Evolutionary conservation across 2,113 vertebrate genomes (phyloP), one percentile per base, ranked within the genome.

Genomic region (Theristicus caerulescens): DNA sequence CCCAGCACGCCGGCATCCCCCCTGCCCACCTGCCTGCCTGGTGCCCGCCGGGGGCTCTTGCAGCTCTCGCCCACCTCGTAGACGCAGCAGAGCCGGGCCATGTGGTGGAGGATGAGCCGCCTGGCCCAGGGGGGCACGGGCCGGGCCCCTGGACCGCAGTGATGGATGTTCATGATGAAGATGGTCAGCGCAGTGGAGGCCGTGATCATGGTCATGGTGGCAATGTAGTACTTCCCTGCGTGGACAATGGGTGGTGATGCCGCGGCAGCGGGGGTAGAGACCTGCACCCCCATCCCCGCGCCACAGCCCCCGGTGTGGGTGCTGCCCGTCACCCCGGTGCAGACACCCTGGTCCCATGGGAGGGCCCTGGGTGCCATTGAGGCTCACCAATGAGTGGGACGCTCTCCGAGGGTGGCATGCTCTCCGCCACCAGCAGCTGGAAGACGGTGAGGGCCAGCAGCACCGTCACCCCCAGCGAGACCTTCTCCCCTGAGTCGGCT

Each of bases 141-240:
- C 31, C 98, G 98, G 11, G 98, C 99, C 19, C 98, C 98, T 0
- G 99, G 99, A 10, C 99, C 99, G 10, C 99, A 99, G 97, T 99
- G 98, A 93, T 99, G 99, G 79, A 99, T 94, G 77, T 98, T 99
- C 98, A 99, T 99, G 95, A 99, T 98, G 93, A 99, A 99, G 96
- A 99, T 99, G 86, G 99, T 99, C 81, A 99, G 90, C 1, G 99
- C 98, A 0, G 99, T 99, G 69, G 99, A 99, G 92, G 98, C 98
- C 0, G 99, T 99, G 94, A 99, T 98, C 98, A 99, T 98, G 57
- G 99, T 99, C 99, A 99, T 99, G 13, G 99, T 99, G 84, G 99
- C 99, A 20, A 99, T 99, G 97, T 99, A 99, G 95, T 99, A 99
- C 77, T 99, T 99, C 58, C 99, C 99, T 99, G 97, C 3, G 44